phyloP scores from a whole-genome alignment of 2,113 vertebrate genomes.

The Ciconia stormi region DNA sequence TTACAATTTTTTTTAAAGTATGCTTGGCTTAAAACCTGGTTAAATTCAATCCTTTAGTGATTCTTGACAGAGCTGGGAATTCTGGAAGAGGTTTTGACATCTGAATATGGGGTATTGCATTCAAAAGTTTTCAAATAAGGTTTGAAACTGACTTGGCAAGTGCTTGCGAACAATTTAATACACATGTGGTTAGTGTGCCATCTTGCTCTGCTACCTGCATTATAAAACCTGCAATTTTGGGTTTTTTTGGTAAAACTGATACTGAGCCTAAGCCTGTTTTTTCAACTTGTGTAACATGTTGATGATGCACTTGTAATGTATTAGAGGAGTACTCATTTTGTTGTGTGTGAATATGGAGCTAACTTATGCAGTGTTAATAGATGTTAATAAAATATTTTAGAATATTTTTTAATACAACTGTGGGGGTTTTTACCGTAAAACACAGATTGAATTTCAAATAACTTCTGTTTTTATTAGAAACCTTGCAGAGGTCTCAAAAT shows the following conservation, averaged over 20 bases:
- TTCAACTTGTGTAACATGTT: fast-evolving
- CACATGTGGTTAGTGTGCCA: not conserved
- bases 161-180: not conserved
- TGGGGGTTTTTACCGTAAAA: not conserved
- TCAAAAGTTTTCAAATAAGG: not conserved
- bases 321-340: not conserved
- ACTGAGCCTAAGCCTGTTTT: not conserved
- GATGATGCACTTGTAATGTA: not conserved
- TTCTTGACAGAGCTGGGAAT: not conserved
- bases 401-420: not conserved
- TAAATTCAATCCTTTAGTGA: not conserved
- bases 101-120: not conserved
- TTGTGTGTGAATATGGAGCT: not conserved
- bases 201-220: not conserved
- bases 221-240: not conserved
- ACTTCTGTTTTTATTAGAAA: not conserved
- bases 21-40: not conserved
- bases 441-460: not conserved
- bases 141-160: not conserved
- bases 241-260: not conserved
- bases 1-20: not conserved
- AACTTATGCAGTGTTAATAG: not conserved
- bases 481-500: not conserved
- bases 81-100: not conserved
- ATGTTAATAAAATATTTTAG: not conserved